These are phyloP conservation scores for Lophochroa leadbeateri DNA, from an alignment of 2,113 vertebrate species.

Conservation along the genomic window DNA sequence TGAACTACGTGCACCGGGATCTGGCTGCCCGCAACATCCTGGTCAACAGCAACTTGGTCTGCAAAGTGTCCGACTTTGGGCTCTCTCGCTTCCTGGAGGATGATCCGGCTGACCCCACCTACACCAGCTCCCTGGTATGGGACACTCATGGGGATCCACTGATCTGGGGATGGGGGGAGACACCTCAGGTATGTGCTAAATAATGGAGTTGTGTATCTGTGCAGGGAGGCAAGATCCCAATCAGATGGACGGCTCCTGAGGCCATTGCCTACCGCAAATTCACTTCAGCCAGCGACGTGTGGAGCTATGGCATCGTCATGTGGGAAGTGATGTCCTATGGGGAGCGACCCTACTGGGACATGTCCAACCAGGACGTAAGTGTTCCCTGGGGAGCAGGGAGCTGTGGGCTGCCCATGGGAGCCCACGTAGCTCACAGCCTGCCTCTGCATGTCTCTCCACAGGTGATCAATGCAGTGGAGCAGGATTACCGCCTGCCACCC, in stretches of 20 bases:
- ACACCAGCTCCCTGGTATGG: constrained; percentile 94
- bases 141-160: background rate
- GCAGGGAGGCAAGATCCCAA: constrained; percentile 97
- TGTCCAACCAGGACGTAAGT: constrained; percentile 99
- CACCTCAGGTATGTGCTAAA: background rate
- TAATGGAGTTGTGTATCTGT: background rate
- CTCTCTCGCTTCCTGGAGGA: constrained; percentile 96
- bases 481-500: constrained; percentile 95
- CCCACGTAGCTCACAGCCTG: background rate
- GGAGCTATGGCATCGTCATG: constrained; percentile 99
- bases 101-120: constrained; percentile 91
- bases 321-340: constrained; percentile 99
- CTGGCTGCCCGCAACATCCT: constrained; percentile 95
- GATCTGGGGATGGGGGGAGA: background rate
- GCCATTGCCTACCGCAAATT: constrained; percentile 98
- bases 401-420: background rate
- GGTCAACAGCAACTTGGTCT: constrained; percentile 97
- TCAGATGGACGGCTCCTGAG: constrained; percentile 97
- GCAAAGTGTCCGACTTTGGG: constrained; percentile 96
- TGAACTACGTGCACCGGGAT: constrained; percentile 97
- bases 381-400: background rate
- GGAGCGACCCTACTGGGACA: constrained; percentile 98
- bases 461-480: constrained; percentile 98
- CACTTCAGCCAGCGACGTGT: constrained; percentile 96
- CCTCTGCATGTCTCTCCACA: constrained; percentile 8